Base-by-base conservation (phyloP, 37 sponge, comb jelly and placozoan species). In the Theonella swinhoei region DNA sequence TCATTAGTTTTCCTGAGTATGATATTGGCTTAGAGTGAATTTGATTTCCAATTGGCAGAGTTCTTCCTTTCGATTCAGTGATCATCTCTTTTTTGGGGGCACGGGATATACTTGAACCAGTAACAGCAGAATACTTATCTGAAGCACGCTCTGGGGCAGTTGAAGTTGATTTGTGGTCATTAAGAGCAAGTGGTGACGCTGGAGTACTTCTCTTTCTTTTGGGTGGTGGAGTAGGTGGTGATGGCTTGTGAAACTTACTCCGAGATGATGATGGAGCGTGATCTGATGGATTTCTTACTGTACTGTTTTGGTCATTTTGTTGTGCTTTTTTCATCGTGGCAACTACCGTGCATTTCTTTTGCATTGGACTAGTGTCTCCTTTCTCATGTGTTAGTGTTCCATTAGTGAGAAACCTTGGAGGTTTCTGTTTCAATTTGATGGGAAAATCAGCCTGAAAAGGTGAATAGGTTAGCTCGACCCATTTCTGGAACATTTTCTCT, bases 401-500 rank as follows among this genome's bases (percentile, higher is more conserved):
- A 47, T 47, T 14, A 47, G 14, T 17, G 7, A 47, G 54, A 47
- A 47, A 47, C 54, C 7, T 7, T 14, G 54, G 54, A 47, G 54
- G 54, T 47, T 47, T 7, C 54, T 17, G 11, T 7, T 14, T 14
- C 7, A 38, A 71, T 36, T 71, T 71, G 72, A 71, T 17, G 25
- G 39, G 38, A 35, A 36, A 71, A 36, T 71, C 72, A 4, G 72
- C 36, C 22, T 71, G 72, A 35, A 71, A 71, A 25, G 39, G 39
- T 47, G 54, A 47, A 11, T 4, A 25, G 4, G 36, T 34, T 25
- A 37, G 72, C 39, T 39, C 2, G 20, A 71, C 39, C 72, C 72
- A 71, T 0, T 71, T n/a, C 72, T 71, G 36, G 72, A 36, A 71
- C n/a, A 71, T 71, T 8, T 71, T 37, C 72, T 71, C 38, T 0